Evolutionary conservation across 92 coral and sea anemone genomes (phyloP), one percentile per base, ranked within the genome.

Genomic region (Virgularia gustaviana): DNA sequence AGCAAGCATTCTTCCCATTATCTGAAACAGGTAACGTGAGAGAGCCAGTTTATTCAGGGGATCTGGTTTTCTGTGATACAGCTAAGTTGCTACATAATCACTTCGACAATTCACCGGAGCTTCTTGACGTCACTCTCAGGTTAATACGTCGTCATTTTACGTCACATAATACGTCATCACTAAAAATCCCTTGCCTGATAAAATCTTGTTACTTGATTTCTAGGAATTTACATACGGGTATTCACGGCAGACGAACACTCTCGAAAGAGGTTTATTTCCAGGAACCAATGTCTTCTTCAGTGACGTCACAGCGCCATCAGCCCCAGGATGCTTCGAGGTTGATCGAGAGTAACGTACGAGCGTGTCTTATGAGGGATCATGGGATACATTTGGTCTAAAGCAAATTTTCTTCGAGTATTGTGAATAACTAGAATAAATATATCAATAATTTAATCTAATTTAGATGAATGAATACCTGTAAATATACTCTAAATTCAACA

Each of bases 221-320:
- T 52, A 92, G 97, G 78, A 83, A 75, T 72, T 84, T 78, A 16
- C 82, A 87, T 4, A 78, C 92, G 25, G 87, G 90, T 23, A 87
- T 92, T 70, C 79, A 89, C 75, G 88, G 97, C 24, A 86, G 86
- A 56, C 80, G 92, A 9, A 89, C 84, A 62, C 81, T 92, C 36
- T 88, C 87, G 1, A 87, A 79, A 73, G 97, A 88, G 58, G 83
- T 86, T 8, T 92, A 88, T 82, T 92, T 83, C 68, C 97, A 92
- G 49, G 75, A 68, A 31, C 20, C 36, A 32, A 33, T 68, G 47
- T 19, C 49, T 8, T 27, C 27, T 44, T 6, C 72, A 2, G n/a
- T 33, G 7, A 27, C 72, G 22, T 52, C 58, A 4, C 58, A 52
- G 13, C 58, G 58, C 9, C 41, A 39, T 22, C 56, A 22, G 13